Percentiles rank a stretch among this genome's conserved stretches.
Conservation (phyloP, 2,797 vertebrate genomes). For the Clarias laeviceps region DNA sequence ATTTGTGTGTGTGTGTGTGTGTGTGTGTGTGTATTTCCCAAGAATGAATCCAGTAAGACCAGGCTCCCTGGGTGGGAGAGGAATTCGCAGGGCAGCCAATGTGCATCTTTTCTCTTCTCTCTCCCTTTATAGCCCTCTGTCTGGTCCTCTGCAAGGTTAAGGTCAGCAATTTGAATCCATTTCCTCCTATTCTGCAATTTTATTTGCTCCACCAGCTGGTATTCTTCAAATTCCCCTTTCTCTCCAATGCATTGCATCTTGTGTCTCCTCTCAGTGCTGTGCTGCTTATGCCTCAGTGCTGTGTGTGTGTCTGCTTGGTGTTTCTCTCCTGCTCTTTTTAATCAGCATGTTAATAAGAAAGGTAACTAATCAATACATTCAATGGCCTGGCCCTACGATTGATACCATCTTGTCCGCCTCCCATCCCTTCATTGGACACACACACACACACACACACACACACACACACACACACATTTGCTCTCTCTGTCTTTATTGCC, state of each 20-base stretch:
- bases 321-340: constrained; percentile 74
- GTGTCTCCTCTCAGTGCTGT: constrained; percentile 66
- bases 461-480: constrained; percentile 30
- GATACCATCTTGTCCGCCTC: constrained; percentile 79
- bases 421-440: constrained; percentile 61
- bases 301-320: constrained; percentile 63
- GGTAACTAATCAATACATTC: constrained; percentile 81
- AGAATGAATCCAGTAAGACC: constrained; percentile 62
- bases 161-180: constrained; percentile 54
- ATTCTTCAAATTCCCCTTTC: constrained; percentile 43
- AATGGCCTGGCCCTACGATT: constrained; percentile 75
- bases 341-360: constrained; percentile 82
- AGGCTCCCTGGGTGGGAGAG: constrained; percentile 57
- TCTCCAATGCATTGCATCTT: constrained; percentile 42
- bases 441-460: constrained; percentile 40
- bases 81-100: constrained; percentile 44
- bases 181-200: constrained; percentile 47
- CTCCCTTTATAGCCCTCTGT: constrained; percentile 25
- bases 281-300: constrained; percentile 62
- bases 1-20: constrained; percentile 37
- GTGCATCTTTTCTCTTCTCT: constrained; percentile 49
- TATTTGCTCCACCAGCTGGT: constrained; percentile 30
- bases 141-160: constrained; percentile 64
- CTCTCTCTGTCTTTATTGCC: neutral
- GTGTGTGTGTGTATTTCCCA: constrained; percentile 65